Conservation (phyloP, 2,113 vertebrate species). For the Antechinus flavipes region DNA sequence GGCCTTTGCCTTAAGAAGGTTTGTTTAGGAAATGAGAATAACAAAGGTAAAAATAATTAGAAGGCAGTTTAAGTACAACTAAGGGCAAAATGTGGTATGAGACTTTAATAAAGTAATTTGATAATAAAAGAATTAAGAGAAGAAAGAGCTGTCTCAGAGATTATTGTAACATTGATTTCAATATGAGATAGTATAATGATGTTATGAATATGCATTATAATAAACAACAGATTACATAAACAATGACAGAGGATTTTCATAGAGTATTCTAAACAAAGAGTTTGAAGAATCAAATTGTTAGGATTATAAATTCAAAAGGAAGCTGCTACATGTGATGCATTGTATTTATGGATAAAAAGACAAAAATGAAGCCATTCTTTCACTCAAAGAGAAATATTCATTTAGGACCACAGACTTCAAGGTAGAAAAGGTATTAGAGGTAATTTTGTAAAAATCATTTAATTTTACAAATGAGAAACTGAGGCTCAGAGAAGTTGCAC, state of each 20-base stretch:
- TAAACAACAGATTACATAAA: background rate
- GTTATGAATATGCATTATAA: slow-evolving; percentile 3
- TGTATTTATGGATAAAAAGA: background rate
- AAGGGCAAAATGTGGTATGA: background rate
- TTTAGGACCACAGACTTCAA: background rate
- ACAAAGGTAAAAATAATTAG: background rate
- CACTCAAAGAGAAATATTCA: background rate
- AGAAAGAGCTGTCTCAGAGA: background rate
- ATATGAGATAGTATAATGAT: slow-evolving; percentile 5
- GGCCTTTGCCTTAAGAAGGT: background rate
- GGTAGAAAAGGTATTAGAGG: background rate
- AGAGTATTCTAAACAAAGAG: slow-evolving; percentile 32
- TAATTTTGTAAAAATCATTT: background rate
- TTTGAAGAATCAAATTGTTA: background rate
- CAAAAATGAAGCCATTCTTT: background rate
- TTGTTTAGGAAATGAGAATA: background rate
- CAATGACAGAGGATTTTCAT: background rate
- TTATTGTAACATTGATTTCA: background rate
- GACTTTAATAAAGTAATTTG: background rate
- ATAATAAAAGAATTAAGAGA: background rate
- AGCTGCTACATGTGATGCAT: background rate
- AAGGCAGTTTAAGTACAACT: background rate
- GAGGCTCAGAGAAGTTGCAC: background rate
- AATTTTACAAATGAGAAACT: background rate
- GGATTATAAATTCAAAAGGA: background rate